Percentiles rank a stretch among this genome's conserved stretches.
Conservation (phyloP, 1,140 invertebrate species). For the Arctopsyche grandis region DNA sequence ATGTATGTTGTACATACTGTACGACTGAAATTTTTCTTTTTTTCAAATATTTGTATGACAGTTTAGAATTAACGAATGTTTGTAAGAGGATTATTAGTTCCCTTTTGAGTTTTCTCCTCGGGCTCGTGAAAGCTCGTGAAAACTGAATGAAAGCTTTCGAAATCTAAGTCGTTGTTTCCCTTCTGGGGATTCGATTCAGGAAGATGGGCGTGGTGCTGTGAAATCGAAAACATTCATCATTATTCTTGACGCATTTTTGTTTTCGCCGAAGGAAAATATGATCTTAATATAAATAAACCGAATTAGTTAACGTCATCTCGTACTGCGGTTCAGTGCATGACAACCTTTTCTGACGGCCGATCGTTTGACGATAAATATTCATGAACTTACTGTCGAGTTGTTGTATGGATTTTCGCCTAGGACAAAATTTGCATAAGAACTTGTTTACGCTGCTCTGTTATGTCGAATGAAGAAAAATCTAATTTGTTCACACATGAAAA, state of each 20-base stretch:
- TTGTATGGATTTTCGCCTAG: neutral
- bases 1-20: too few species aligned
- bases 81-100: too few species aligned
- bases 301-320: neutral
- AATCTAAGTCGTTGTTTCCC: neutral
- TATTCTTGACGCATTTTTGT: neutral
- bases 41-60: too few species aligned
- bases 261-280: neutral
- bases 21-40: too few species aligned
- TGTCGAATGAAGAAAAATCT: neutral
- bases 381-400: neutral
- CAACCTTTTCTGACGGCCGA: neutral
- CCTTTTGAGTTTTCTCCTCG: too few species aligned
- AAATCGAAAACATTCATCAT: neutral
- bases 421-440: neutral
- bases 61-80: too few species aligned
- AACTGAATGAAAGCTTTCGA: neutral
- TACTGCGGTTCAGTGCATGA: neutral
- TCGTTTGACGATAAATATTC: conserved; percentile 14
- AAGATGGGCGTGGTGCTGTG: neutral
- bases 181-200: neutral
- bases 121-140: neutral
- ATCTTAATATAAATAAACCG: neutral
- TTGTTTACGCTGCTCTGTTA: conserved; percentile 10
- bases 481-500: neutral